phyloP scores from a whole-genome alignment of 2,888 invertebrate species.

The Folsomia candida region DNA sequence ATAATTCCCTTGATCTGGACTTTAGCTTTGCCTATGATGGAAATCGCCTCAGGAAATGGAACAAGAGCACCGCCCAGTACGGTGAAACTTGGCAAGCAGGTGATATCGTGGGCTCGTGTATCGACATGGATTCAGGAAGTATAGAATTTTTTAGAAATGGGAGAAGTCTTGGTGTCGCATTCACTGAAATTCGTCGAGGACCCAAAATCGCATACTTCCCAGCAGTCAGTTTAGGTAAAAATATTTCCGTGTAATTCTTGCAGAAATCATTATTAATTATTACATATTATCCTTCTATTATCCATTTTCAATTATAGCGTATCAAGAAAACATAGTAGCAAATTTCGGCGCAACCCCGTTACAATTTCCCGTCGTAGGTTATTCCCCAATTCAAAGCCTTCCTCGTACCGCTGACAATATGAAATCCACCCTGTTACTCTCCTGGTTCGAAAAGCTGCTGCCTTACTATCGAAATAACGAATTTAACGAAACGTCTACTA shows the following conservation, averaged over 20 bases:
- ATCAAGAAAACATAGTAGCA: constrained; percentile 71
- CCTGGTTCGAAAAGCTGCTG: constrained; percentile 57
- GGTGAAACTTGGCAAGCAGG: constrained; percentile 79
- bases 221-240: too few species aligned
- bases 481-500: constrained; percentile 14
- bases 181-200: constrained; percentile 68
- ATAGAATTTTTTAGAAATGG: constrained; percentile 70
- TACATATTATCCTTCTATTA: too few species aligned
- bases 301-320: constrained; percentile 75
- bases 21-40: constrained; percentile 67
- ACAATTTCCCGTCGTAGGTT: constrained; percentile 67
- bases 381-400: constrained; percentile 65
- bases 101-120: constrained; percentile 73
- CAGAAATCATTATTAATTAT: too few species aligned
- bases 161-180: constrained; percentile 70
- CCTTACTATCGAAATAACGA: constrained; percentile 47
- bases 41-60: constrained; percentile 69
- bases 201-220: constrained; percentile 76
- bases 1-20: too few species aligned
- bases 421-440: constrained; percentile 56
- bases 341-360: constrained; percentile 73
- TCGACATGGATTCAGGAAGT: constrained; percentile 70
- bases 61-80: constrained; percentile 68
- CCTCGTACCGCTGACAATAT: constrained; percentile 47
- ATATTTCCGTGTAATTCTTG: too few species aligned